Evolutionary conservation across 1,140 invertebrate species (phyloP).

Genomic region (Geopemphigus sp.): DNA sequence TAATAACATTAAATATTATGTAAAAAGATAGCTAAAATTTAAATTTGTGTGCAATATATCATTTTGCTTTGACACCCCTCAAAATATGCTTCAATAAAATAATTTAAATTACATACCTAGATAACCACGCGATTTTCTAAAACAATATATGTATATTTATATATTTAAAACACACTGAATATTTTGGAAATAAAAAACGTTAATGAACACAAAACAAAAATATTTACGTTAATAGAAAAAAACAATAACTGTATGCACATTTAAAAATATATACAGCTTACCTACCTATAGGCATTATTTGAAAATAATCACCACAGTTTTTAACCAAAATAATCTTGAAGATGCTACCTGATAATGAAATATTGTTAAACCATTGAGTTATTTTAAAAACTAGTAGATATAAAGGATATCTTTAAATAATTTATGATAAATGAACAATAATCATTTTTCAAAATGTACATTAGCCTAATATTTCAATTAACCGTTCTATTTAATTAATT

Average conservation of each 20-base stretch:
- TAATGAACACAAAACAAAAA: background rate
- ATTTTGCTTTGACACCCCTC: slow-evolving; percentile 38
- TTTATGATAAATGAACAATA: background rate
- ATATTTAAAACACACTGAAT: background rate
- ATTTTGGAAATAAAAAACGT: background rate
- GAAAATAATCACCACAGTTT: background rate
- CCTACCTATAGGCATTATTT: background rate
- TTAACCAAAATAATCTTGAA: background rate
- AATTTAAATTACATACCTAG: slow-evolving; percentile 36
- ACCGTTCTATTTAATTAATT: background rate
- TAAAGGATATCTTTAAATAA: background rate
- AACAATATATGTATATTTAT: too few relatives aligned
- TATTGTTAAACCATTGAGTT: background rate
- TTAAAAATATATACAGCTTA: background rate
- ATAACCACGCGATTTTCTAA: background rate
- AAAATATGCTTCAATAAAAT: slow-evolving; percentile 11
- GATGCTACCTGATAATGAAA: background rate
- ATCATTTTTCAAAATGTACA: background rate
- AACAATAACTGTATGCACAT: background rate
- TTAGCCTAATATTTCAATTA: background rate
- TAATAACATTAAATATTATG: background rate
- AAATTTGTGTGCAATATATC: background rate
- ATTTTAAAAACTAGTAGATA: too few relatives aligned
- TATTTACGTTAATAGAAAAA: background rate
- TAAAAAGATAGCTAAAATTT: background rate